Conservation (phyloP, 1,140 invertebrate species). For the Lysiphlebus fabarum region DNA sequence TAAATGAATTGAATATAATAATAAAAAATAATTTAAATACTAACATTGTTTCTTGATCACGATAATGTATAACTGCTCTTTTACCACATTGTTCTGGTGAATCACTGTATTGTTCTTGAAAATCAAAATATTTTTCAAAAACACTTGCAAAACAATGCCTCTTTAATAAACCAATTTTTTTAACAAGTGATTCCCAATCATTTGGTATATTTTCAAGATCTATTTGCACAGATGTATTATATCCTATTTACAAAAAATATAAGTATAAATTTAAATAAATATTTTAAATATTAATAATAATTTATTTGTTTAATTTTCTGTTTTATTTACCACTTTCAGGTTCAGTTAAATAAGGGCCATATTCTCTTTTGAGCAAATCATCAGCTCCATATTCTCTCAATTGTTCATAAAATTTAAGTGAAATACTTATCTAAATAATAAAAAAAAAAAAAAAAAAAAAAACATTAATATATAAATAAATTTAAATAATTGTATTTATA, state of each 20-base stretch:
- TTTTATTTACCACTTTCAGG: slow-evolving; percentile 56
- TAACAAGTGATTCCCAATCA: slow-evolving; percentile 84
- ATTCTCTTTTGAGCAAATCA: slow-evolving; percentile 89
- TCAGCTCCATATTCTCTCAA: slow-evolving; percentile 97
- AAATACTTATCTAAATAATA: slow-evolving; percentile 86
- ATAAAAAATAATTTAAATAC: slow-evolving; percentile 31
- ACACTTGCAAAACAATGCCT: slow-evolving; percentile 99
- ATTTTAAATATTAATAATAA: slow-evolving; percentile 19
- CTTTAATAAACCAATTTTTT: slow-evolving; percentile 92
- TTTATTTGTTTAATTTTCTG: background rate
- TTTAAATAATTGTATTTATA: background rate
- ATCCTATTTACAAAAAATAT: slow-evolving; percentile 60
- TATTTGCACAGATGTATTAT: slow-evolving; percentile 91
- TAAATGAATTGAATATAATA: background rate
- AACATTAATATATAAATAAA: background rate
- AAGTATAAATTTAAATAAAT: slow-evolving; percentile 3
- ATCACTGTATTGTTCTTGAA: slow-evolving; percentile 70
- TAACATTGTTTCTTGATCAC: slow-evolving; percentile 99
- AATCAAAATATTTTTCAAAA: slow-evolving; percentile 99
- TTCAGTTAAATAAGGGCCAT: slow-evolving; percentile 75
- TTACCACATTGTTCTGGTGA: slow-evolving; percentile 60
- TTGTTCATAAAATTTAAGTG: slow-evolving; percentile 98
- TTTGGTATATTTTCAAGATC: slow-evolving; percentile 90
- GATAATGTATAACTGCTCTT: slow-evolving; percentile 95
- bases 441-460: background rate